Base-by-base conservation (phyloP, 2,113 vertebrate species). In the Centropus bengalensis region DNA sequence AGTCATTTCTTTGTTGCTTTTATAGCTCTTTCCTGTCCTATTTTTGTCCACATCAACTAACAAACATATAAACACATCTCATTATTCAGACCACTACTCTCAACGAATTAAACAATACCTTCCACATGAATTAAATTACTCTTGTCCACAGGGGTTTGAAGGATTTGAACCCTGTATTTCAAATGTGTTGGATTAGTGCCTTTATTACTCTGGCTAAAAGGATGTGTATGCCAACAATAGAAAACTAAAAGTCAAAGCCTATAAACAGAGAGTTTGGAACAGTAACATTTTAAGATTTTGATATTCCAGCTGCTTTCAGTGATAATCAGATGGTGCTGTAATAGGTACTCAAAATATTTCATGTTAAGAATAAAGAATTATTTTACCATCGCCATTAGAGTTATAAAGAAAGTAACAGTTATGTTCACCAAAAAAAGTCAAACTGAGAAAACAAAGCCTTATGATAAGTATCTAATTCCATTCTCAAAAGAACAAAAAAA, bases 1-100 rank as follows among this genome's bases (percentile, higher is more conserved):
- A 92, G 52, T 69, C 1, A 49, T 82, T 92, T 88, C 84, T 87
- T 92, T 96, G 62, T 52, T 86, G 66, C 44, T 60, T 80, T 82
- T 70, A 27, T 15, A 77, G 33, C 13, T 80, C 68, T 40, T 95
- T 59, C 59, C 58, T 70, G 33, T 40, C 32, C 59, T 78, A 36
- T 67, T 82, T 85, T 63, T 74, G 55, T 77, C 40, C 66, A 49
- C 42, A 24, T 66, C 40, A 82, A 54, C 27, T 81, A 79, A 55
- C 38, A 91, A 83, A 78, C 9, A 59, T 10, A 77, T n/a, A 66
- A 92, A 68, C 44, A 85, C 12, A 55, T 67, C 82, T 71, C 82
- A 33, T 73, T 86, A 80, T 38, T 84, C 62, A 91, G 45, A 81
- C 10, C 5, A 2, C n/a, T 79, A 14, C 21, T 79, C 19, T 36